Base-by-base conservation (phyloP, 2,113 vertebrate genomes). In the Rallus limicola region DNA sequence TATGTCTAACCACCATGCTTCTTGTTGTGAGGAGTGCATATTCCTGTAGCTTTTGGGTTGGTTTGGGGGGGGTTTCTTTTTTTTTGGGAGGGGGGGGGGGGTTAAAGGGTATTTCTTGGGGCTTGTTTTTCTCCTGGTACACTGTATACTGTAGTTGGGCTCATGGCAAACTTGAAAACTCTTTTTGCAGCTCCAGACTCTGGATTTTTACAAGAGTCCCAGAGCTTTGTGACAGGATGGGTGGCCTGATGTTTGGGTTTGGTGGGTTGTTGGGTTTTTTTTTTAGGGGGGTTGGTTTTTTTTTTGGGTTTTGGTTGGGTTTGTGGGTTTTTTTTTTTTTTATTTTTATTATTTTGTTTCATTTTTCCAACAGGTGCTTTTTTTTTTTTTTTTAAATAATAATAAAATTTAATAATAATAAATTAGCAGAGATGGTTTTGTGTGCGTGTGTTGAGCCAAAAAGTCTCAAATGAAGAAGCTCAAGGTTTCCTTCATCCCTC, bases 161-260 rank as follows among this genome's bases (percentile, higher is more conserved):
- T 97, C 94, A 85, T 76, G 95, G 97, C 97, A 98, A 97, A 98
- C 98, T 98, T 98, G 98, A 99, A 99, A 97, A 93, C 87, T 83
- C 96, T 97, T 92, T 92, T 88, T 71, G 40, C 94, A 90, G 92
- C 96, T 94, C 90, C 65, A 83, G 86, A 69, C 90, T 89, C 90
- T 95, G 94, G 84, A 92, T 95, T 95, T 81, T 92, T 18, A 48
- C 93, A 95, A 84, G 91, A 91, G 93, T 69, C 79, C 50, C 84
- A 76, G 94, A 85, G 90, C 93, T 96, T 96, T 28, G 65, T 88
- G 87, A 82, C 69, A 82, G 78, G 91, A 81, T 91, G 68, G 95
- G 92, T 87, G 95, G 92, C 95, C 89, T 93, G 63, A 82, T 62
- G 80, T 74, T 77, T 52, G 50, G 50, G 50, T 50, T 50, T 48